Evolutionary conservation across 2,888 invertebrate genomes (phyloP).

Genomic region (Rhagonycha lutea): DNA sequence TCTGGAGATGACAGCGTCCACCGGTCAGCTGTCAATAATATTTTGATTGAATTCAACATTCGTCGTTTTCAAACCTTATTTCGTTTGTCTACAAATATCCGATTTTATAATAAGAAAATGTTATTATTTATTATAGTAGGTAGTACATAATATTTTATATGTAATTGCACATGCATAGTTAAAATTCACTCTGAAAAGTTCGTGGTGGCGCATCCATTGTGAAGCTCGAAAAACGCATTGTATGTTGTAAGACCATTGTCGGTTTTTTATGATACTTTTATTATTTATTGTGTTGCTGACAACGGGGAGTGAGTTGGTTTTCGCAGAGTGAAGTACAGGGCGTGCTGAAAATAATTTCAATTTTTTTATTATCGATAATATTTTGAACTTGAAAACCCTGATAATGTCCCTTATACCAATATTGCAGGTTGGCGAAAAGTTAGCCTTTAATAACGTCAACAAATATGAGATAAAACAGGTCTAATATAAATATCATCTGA

Average conservation of each 20-base stretch:
- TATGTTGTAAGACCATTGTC: slow-evolving; percentile 1
- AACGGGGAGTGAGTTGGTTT: slow-evolving; percentile 12
- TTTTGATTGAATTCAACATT: slow-evolving; percentile 18
- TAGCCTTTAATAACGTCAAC: neutral
- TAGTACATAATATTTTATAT: neutral
- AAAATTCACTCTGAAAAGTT: neutral
- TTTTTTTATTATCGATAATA: neutral
- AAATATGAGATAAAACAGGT: neutral
- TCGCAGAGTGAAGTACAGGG: slow-evolving; percentile 9
- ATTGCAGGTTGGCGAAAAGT: neutral
- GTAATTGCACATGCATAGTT: neutral
- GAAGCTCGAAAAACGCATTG: slow-evolving; percentile 5
- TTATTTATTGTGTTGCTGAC: slow-evolving; percentile 15
- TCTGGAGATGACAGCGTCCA: slow-evolving; percentile 48
- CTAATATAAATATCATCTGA: neutral
- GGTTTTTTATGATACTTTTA: slow-evolving; percentile 16
- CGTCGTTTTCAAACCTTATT: neutral
- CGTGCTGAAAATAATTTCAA: slow-evolving; percentile 1
- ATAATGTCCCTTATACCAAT: neutral
- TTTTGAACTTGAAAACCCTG: neutral
- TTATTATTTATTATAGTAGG: neutral
- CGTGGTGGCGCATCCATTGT: slow-evolving; percentile 13
- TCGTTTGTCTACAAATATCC: neutral
- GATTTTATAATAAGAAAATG: neutral
- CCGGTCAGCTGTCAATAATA: slow-evolving; percentile 47